Evolutionary conservation across 2,888 invertebrate species (phyloP).

Genomic region (Tetrapedia diversipes): DNA sequence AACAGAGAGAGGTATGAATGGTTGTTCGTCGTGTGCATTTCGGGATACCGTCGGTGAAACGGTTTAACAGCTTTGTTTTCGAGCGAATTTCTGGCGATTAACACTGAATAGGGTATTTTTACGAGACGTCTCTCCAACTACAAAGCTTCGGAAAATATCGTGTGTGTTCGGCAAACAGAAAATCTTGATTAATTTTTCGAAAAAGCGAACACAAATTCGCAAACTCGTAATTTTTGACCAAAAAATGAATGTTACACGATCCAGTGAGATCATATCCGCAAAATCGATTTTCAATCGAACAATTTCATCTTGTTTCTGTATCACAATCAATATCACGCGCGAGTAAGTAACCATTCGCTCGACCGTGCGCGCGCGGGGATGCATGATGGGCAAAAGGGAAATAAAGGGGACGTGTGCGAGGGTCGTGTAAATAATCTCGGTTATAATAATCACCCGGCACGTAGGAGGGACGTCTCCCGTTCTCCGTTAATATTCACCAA

Average conservation of each 20-base stretch:
- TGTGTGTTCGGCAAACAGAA: no score
- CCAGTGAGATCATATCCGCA: no score
- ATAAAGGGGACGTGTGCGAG: not conserved
- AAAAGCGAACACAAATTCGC: no score
- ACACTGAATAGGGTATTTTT: no score
- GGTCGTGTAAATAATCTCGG: conserved; percentile 21
- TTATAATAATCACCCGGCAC: not conserved
- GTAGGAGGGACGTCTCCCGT: not conserved
- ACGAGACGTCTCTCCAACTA: no score
- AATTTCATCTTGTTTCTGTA: not conserved
- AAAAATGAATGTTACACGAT: no score
- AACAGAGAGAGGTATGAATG: no score
- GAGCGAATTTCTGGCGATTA: no score
- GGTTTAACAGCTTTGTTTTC: not conserved
- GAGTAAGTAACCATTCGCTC: conserved; percentile 18
- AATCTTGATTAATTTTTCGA: no score
- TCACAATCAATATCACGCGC: not conserved
- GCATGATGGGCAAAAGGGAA: not conserved
- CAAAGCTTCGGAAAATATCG: no score
- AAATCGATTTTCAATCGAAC: not conserved
- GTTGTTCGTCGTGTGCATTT: no score
- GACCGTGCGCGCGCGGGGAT: not conserved
- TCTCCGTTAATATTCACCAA: conserved; percentile 12
- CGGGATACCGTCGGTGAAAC: not conserved
- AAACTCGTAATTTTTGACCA: no score